Conservation (phyloP, 2,888 invertebrate species). For the Fragum whitleyi region DNA sequence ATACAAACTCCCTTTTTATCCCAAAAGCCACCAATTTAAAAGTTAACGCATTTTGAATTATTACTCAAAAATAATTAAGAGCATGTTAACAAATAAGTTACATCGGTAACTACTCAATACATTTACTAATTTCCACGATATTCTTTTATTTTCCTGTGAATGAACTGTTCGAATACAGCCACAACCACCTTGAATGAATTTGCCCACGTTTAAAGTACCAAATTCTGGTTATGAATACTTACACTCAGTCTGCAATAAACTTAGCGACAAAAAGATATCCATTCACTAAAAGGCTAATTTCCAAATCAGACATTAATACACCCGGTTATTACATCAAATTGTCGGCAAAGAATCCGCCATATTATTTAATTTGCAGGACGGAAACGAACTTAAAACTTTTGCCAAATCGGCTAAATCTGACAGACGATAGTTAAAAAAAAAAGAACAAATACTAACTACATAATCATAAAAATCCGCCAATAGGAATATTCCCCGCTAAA, state of each 20-base stretch:
- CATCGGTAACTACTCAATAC: too few species aligned
- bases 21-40: too few species aligned
- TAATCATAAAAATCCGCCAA: slow-evolving; percentile 15
- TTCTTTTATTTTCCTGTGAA: too few species aligned
- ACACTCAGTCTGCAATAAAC: too few species aligned
- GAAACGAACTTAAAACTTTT: background rate
- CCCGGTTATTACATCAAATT: background rate
- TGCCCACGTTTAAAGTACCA: too few species aligned
- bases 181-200: too few species aligned
- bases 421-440: slow-evolving; percentile 14
- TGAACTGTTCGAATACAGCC: too few species aligned
- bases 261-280: background rate
- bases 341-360: background rate
- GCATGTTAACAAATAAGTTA: too few species aligned
- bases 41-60: too few species aligned
- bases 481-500: slow-evolving; percentile 9
- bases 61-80: too few species aligned
- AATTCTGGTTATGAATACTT: background rate
- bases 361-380: background rate
- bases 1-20: too few species aligned
- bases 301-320: background rate
- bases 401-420: slow-evolving; percentile 4
- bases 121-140: too few species aligned
- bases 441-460: background rate
- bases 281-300: background rate